Conservation (phyloP, 2,888 invertebrate species). For the Drosophila borborema region DNA sequence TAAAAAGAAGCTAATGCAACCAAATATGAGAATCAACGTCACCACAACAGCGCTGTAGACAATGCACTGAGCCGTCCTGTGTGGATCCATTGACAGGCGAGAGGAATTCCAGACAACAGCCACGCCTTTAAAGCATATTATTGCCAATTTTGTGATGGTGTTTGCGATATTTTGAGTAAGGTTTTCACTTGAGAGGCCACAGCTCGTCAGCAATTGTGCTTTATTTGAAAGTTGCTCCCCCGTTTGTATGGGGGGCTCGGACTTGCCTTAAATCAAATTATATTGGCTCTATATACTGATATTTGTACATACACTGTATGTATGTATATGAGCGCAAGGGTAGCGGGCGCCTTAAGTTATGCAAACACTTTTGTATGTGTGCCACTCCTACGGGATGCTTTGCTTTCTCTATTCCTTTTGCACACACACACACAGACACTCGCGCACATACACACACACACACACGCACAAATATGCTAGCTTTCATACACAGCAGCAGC, state of each 20-base stretch:
- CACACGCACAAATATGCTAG: constrained; percentile 16
- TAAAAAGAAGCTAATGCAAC: constrained; percentile 14
- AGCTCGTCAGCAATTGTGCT: constrained; percentile 13
- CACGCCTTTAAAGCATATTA: constrained; percentile 57
- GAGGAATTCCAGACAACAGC: constrained; percentile 20
- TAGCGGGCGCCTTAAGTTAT: constrained; percentile 64
- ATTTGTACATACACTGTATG: background rate
- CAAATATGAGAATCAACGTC: constrained; percentile 14
- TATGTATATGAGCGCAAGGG: constrained; percentile 5
- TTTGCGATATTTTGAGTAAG: constrained; percentile 19
- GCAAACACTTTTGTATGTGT: constrained; percentile 74
- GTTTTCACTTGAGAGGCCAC: constrained; percentile 22
- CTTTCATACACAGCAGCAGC: constrained; percentile 18
- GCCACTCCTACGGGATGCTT: constrained; percentile 76
- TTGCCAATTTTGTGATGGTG: constrained; percentile 11
- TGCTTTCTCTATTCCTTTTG: constrained; percentile 75
- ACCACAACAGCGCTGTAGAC: constrained; percentile 15
- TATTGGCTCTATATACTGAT: constrained; percentile 34
- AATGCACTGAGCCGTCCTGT: constrained; percentile 31
- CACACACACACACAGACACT: constrained; percentile 40
- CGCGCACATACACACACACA: constrained; percentile 5
- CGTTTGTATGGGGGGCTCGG: constrained; percentile 12
- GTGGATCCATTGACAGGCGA: constrained; percentile 41
- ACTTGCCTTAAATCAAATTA: constrained; percentile 52
- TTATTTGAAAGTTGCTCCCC: constrained; percentile 17